Base-by-base conservation (phyloP, 2,113 vertebrate genomes). In the Progne subis region DNA sequence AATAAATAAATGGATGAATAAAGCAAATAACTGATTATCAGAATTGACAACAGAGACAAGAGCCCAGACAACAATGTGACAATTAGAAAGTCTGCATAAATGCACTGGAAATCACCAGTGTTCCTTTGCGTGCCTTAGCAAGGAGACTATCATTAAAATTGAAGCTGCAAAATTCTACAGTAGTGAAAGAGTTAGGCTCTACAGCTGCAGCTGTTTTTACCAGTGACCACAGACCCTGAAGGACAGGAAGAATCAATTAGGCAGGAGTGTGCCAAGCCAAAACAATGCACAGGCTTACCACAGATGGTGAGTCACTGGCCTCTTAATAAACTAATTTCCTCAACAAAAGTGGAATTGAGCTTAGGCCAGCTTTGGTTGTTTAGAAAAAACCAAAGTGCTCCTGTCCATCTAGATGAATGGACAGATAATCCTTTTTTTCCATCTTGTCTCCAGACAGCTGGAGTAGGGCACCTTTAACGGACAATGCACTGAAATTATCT, bases 301-400 rank as follows among this genome's bases (percentile, higher is more conserved):
- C 68, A 71, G 52, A 32, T 15, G 2, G 7, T 94, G 90, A 93
- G 4, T 97, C 91, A 96, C 41, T 24, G 39, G 68, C 39, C 52
- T 86, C 75, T 90, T 94, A 83, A 92, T 86, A 78, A 90, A 81
- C 25, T 88, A 55, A 91, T 95, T 94, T 95, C 76, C 92, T 77
- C 26, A 25, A 28, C 50, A 55, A 81, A 90, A 63, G n/a, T 43
- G 19, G 46, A 80, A 57, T 57, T 90, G 68, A 86, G 60, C 59
- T 90, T 43, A 65, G 82, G 82, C 82, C 90, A 90, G 25, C n/a
- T 88, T 80, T 44, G 8, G 34, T 69, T 85, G 46, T 80, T 93
- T 77, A 90, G 61, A 72, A 85, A 69, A 52, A 76, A 25, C 2
- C 23, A 41, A 23, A 90, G 31, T 47, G 12, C 52, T 91, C 25